Evolutionary conservation across 2,888 invertebrate genomes (phyloP).

Genomic region (Polia nebulosa): DNA sequence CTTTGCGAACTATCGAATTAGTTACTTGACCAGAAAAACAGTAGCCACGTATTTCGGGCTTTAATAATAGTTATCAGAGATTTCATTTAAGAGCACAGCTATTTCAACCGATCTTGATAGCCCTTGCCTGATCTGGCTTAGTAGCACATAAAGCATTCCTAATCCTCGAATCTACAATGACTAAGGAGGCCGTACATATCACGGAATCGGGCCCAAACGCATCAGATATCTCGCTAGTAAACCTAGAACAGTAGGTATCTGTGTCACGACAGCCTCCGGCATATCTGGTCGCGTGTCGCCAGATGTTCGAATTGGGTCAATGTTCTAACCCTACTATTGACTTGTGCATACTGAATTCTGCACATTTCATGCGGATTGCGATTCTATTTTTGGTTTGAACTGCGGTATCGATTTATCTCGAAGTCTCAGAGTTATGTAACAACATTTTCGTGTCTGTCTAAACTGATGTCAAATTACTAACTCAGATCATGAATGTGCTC

Average conservation of each 20-base stretch:
- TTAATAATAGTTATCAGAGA: not conserved
- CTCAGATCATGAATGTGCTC: not conserved
- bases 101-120: constrained; percentile 18
- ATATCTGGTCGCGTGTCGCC: constrained; percentile 59
- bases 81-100: not conserved
- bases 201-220: constrained; percentile 7
- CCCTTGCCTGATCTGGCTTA: constrained; percentile 16
- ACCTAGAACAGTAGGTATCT: constrained; percentile 31
- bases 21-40: not conserved
- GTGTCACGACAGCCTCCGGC: constrained; percentile 45
- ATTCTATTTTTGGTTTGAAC: constrained; percentile 38
- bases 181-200: not conserved
- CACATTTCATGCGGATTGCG: constrained; percentile 26
- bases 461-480: not conserved
- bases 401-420: constrained; percentile 7
- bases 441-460: constrained; percentile 1
- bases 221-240: constrained; percentile 25
- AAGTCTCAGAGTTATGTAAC: constrained; percentile 3
- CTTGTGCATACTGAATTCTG: constrained; percentile 41
- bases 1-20: not conserved
- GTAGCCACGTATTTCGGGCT: not conserved
- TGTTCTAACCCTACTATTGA: constrained; percentile 53
- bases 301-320: constrained; percentile 66
- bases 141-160: constrained; percentile 20
- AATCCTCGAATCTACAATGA: constrained; percentile 5